Percentiles rank a stretch among this genome's conserved stretches.
Conservation (phyloP, 2,113 vertebrate species). For the Falcunculus frontatus region DNA sequence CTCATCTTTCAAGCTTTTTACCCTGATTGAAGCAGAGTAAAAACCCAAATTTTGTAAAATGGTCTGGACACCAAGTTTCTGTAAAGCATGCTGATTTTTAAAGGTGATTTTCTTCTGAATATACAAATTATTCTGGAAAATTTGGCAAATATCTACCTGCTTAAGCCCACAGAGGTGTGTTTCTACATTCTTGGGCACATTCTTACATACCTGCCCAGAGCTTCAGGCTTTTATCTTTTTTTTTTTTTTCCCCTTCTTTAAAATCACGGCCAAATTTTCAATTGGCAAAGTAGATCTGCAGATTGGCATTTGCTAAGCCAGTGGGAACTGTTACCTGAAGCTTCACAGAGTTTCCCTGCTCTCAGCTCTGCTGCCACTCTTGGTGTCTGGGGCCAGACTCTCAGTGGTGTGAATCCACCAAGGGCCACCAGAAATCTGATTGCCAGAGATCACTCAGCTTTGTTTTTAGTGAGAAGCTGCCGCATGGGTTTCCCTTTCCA, state of each 20-base stretch:
- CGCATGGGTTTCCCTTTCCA: background rate
- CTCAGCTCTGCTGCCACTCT: background rate
- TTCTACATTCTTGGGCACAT: background rate
- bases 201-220: background rate
- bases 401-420: accelerated
- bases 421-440: background rate
- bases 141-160: background rate
- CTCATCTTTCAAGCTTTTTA: background rate
- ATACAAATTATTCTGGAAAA: background rate
- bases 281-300: background rate
- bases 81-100: background rate
- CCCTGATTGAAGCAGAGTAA: background rate
- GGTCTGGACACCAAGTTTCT: background rate
- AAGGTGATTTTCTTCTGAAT: background rate
- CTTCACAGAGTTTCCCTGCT: background rate
- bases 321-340: background rate
- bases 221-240: background rate
- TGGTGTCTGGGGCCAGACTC: background rate
- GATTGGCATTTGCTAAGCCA: background rate
- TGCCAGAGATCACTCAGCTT: background rate
- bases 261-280: conserved; percentile 6
- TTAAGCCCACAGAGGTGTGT: background rate
- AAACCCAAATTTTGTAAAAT: background rate
- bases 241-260: background rate
- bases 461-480: background rate